Conservation (phyloP, 2,888 invertebrate genomes). For the Elysia crispata region DNA sequence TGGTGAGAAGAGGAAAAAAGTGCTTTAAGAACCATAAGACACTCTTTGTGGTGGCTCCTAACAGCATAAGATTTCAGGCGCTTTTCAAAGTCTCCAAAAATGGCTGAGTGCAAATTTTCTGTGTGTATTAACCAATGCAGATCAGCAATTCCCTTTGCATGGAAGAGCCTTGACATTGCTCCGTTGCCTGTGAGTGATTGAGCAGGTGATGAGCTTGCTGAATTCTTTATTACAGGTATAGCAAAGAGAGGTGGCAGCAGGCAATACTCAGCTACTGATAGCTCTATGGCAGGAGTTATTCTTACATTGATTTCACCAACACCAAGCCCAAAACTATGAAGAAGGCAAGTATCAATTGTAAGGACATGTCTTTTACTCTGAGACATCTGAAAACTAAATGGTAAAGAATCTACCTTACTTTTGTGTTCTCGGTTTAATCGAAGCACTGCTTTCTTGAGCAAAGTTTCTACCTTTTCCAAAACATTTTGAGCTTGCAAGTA, state of each 20-base stretch:
- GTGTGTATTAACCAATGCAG: conserved; percentile 60
- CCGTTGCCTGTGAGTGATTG: no score
- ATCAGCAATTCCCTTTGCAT: conserved; percentile 50
- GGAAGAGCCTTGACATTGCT: conserved; percentile 32
- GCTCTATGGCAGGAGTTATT: conserved; percentile 60
- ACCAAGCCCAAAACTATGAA: conserved; percentile 61
- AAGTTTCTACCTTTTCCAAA: conserved; percentile 52
- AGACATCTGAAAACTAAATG: conserved; percentile 60
- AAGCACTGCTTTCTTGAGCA: conserved; percentile 60
- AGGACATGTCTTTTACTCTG: conserved; percentile 55
- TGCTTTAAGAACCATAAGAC: conserved; percentile 62
- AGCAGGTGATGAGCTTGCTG: conserved; percentile 20
- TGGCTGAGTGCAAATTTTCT: conserved; percentile 55
- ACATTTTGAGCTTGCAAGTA: conserved; percentile 55
- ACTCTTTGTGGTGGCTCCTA: conserved; percentile 58
- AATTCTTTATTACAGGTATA: conserved; percentile 47
- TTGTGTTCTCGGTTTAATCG: conserved; percentile 59
- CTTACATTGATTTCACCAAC: conserved; percentile 61
- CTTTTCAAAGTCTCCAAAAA: conserved; percentile 51
- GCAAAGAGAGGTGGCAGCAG: conserved; percentile 60
- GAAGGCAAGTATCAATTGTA: conserved; percentile 60
- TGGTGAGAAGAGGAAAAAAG: conserved; percentile 59
- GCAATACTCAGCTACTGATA: conserved; percentile 57
- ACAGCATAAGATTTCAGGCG: conserved; percentile 57
- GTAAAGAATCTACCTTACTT: conserved; percentile 60